Evolutionary conservation across 2,113 vertebrate species (phyloP).

Genomic region (Stercorarius parasiticus): DNA sequence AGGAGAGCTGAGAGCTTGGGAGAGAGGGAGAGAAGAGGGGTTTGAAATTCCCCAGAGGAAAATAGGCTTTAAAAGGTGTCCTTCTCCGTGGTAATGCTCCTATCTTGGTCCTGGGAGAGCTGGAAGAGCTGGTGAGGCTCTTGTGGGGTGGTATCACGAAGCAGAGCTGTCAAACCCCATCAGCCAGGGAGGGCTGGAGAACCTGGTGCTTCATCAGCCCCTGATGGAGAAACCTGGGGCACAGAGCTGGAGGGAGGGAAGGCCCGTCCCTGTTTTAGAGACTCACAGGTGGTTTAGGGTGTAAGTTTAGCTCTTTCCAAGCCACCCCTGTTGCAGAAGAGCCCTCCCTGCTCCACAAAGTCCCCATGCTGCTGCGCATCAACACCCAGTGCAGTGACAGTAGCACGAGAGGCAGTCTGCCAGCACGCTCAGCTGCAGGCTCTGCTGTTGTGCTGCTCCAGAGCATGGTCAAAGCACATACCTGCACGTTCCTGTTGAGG

Average conservation of each 20-base stretch:
- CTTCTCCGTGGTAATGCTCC: neutral
- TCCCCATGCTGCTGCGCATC: neutral
- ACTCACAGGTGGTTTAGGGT: neutral
- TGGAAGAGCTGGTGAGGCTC: neutral
- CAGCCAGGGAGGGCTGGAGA: neutral
- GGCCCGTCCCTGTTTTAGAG: neutral
- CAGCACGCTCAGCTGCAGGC: neutral
- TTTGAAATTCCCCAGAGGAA: neutral
- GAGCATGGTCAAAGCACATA: neutral
- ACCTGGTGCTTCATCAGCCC: neutral
- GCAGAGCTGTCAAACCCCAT: neutral
- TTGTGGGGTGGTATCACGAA: neutral
- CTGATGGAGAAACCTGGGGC: neutral
- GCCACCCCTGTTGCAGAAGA: neutral
- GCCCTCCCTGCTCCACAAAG: neutral
- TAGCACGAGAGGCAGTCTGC: rapidly evolving
- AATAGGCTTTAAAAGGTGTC: neutral
- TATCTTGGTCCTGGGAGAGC: neutral
- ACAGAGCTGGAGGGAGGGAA: neutral
- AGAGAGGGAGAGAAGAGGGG: constrained; percentile 31
- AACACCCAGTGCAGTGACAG: rapidly evolving
- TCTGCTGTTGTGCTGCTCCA: rapidly evolving
- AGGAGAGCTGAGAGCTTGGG: constrained; percentile 29
- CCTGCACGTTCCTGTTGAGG: constrained; percentile 98
- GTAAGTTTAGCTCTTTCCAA: neutral